phyloP scores from a whole-genome alignment of 1,140 invertebrate species.

The Aphelinus certus region DNA sequence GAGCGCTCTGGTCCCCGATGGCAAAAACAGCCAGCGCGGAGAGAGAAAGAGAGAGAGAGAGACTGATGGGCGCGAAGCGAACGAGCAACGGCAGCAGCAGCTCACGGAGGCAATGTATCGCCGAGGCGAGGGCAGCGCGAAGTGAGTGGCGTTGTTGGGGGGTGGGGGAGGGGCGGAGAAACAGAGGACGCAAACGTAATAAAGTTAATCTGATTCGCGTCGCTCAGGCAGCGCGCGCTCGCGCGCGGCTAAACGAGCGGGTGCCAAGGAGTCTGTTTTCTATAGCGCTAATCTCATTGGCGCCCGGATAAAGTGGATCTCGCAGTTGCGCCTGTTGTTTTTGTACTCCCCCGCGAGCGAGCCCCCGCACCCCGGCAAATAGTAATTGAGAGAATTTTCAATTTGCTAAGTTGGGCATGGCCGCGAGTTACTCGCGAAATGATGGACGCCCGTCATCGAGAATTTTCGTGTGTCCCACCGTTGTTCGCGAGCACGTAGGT shows the following conservation, averaged over 20 bases:
- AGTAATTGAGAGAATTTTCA: too few relatives aligned
- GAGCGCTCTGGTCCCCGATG: too few relatives aligned
- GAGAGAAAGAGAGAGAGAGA: conserved; percentile 9
- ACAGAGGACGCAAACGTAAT: conserved; percentile 60
- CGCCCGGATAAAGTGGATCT: not conserved
- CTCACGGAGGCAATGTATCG: not conserved
- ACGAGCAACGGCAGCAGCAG: not conserved
- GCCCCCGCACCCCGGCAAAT: too few relatives aligned
- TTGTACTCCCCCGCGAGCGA: too few relatives aligned
- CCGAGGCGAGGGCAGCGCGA: conserved; percentile 37
- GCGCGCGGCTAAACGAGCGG: conserved; percentile 9
- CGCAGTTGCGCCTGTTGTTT: too few relatives aligned
- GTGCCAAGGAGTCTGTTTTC: conserved; percentile 56
- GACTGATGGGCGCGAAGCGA: conserved; percentile 1
- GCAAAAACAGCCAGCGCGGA: not conserved
- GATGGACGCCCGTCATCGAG: too few relatives aligned
- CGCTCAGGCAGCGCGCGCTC: conserved; percentile 37
- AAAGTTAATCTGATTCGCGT: conserved; percentile 63
- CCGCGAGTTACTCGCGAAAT: too few relatives aligned
- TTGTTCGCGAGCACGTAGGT: too few relatives aligned
- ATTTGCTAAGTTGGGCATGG: too few relatives aligned
- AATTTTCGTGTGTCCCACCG: too few relatives aligned
- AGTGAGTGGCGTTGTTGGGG: conserved; percentile 51
- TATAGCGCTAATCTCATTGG: conserved; percentile 57
- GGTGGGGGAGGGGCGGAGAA: conserved; percentile 51